phyloP scores from a whole-genome alignment of 2,888 invertebrate genomes.

The Bugulina stolonifera region DNA sequence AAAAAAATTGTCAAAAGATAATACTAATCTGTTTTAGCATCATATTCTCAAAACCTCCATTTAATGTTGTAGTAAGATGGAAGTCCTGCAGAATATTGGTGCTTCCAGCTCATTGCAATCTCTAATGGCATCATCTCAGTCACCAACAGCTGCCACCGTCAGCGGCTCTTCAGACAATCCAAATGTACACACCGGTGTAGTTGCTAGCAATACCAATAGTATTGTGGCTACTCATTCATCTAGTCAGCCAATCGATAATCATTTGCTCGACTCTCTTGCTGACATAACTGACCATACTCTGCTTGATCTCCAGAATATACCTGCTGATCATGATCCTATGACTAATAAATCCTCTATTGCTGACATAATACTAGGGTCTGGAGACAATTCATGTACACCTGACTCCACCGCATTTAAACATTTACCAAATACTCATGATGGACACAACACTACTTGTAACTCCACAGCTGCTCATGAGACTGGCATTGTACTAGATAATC shows the following conservation, averaged over 20 bases:
- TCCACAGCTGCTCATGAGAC: neutral
- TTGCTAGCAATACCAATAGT: neutral
- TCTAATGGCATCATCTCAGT: neutral
- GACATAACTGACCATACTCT: neutral
- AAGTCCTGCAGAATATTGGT: neutral
- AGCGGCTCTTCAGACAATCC: neutral
- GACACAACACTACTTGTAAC: neutral
- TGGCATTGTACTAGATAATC: neutral
- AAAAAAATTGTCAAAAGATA: no score
- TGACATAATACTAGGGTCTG: neutral
- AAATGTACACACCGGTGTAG: neutral
- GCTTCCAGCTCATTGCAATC: slow-evolving; percentile 4
- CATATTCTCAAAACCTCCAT: no score
- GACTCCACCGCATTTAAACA: neutral
- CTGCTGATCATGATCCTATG: neutral
- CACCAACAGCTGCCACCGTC: neutral
- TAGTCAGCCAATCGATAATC: neutral
- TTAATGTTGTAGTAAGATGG: slow-evolving; percentile 5
- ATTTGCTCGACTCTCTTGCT: neutral
- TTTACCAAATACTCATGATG: neutral
- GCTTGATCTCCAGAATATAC: neutral
- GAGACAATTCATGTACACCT: neutral
- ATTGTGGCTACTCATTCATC: neutral
- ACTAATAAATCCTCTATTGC: neutral
- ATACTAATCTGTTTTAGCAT: no score